Base-by-base conservation (phyloP, 2,888 invertebrate species). In the Melinaea marsaeus region DNA sequence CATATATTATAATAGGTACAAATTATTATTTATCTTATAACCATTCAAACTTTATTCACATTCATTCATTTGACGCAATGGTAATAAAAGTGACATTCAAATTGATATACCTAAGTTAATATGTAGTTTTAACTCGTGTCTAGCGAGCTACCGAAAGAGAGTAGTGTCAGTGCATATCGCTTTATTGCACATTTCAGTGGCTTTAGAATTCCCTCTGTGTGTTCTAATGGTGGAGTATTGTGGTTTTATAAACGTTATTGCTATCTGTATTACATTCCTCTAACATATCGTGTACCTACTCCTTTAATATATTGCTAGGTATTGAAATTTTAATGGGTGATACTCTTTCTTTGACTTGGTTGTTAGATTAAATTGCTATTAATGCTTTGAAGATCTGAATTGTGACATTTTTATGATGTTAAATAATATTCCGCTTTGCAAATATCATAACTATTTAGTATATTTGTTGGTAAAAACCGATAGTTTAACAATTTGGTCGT, bases 161-260 rank as follows among this genome's bases (percentile, higher is more conserved):
- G 75, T 74, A 78, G 76, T 68, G 74, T 75, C 69, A 75, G 74
- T 81, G 81, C 79, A 81, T 79, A 79, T 78, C 78, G 78, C 80
- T 81, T 80, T 82, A 84, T 82, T 84, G 80, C 80, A 78, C 76
- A 76, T 80, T 81, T 79, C 79, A 76, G 78, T 78, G 78, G 77
- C 77, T 77, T 80, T 76, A 78, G 73, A 80, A 85, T 86, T 86
- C 83, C 83, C 71, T 69, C 75, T 75, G 76, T 77, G 77, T 79
- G 77, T 77, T 82, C 77, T 84, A 82, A 84, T 81, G 79, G 77
- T 78, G 72, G 75, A 76, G 78, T 82, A 78, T 79, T 84, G 86
- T 79, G 85, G 85, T 86, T 84, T 82, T 84, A 81, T 84, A 84
- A 83, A 80, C 80, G 81, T 78, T 81, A 79, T 78, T 76, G 77